Evolutionary conservation across 1,140 invertebrate species (phyloP), one percentile per base, ranked within the genome.

Genomic region (Metaphire vulgaris): DNA sequence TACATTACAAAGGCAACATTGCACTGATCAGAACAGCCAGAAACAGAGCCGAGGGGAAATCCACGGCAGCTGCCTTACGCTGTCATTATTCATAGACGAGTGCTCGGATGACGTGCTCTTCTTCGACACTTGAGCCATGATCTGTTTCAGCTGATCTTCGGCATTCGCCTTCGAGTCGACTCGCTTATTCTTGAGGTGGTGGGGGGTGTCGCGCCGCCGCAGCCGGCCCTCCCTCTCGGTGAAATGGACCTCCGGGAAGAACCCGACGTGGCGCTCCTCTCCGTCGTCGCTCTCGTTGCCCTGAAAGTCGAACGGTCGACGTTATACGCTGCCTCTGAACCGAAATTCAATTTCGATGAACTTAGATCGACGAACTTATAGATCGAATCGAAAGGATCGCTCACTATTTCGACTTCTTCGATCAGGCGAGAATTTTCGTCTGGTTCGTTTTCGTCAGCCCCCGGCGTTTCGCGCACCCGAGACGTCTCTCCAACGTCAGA

Each of bases 171-270:
- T 6, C 6, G 41, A 56, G 26, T 84, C 82, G 82, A 97, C 92
- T 80, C 96, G 90, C 86, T 98, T 98, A 88, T 98, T 98, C 89
- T 98, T 98, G 80, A 98, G 89, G 87, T 98, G 95, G 89, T 98
- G 96, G 14, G 96, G 96, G 29, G 96, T 99, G 87, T 98, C 96
- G 79, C 95, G 89, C 76, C 92, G 89, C 82, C 94, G 92, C 33
- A 97, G 89, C 76, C 86, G 83, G 56, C 84, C 86, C 71, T 88
- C 87, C 70, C 87, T 84, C 74, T 88, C 85, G 77, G 82, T 82
- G 68, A 70, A 80, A n/a, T 83, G 78, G 26, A 86, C 84, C 72
- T 88, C 88, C 14, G 81, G 77, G 26, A 82, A 80, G 86, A 92
- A 92, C 79, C 90, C 89, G 70, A 92, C 90, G 81, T 89, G 90